phyloP scores from a whole-genome alignment of 2,113 vertebrate species.

The Podiceps cristatus region DNA sequence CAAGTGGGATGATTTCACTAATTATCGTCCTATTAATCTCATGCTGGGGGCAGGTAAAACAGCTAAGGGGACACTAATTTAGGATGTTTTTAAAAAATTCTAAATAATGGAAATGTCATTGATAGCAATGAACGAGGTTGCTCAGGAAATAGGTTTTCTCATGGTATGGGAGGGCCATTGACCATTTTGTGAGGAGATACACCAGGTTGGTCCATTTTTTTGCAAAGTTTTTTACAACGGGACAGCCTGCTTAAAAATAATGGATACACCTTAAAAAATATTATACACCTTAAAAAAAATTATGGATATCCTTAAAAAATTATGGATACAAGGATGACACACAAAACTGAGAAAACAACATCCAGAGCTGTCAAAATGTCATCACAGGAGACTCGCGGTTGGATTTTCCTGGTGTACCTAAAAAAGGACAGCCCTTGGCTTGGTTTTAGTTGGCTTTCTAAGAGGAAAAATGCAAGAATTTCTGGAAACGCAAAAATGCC shows the following conservation, averaged over 20 bases:
- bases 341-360: not conserved
- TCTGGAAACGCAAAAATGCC: not conserved
- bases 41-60: not conserved
- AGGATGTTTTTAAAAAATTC: not conserved
- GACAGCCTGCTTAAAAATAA: not conserved
- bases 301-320: not conserved
- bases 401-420: not conserved
- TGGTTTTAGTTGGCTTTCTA: not conserved
- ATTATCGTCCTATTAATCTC: not conserved
- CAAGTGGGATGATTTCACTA: not conserved
- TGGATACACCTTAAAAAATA: no score
- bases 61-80: not conserved
- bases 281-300: no score
- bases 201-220: not conserved
- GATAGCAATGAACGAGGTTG: not conserved
- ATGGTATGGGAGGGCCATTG: fast-evolving
- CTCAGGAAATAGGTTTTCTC: not conserved
- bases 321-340: not conserved
- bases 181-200: not conserved
- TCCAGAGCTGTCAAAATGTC: not conserved
- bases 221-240: not conserved
- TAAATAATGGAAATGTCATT: not conserved
- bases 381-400: fast-evolving
- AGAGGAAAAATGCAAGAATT: not conserved
- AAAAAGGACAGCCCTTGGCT: fast-evolving